These are phyloP conservation scores for Endotricha flammealis DNA, from an alignment of 2,888 invertebrate species.

Conservation along the genomic window DNA sequence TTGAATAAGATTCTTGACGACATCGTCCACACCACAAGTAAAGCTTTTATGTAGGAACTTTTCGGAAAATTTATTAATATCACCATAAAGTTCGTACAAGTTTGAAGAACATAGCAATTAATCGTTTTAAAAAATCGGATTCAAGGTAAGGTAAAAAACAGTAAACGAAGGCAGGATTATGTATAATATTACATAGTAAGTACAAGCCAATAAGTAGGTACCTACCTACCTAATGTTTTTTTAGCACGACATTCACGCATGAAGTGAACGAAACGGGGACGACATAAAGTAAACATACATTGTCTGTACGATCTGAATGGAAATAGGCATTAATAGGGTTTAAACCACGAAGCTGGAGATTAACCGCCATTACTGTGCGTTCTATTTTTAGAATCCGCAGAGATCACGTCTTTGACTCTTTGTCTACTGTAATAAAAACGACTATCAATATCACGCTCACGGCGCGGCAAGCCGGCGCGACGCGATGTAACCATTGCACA, in stretches of 20 bases:
- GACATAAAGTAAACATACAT: slow-evolving; percentile 26
- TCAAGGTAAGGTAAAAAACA: too few relatives aligned
- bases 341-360: slow-evolving; percentile 66
- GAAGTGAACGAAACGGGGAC: slow-evolving; percentile 21
- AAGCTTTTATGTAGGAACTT: too few relatives aligned
- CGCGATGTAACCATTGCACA: slow-evolving; percentile 44
- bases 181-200: too few relatives aligned
- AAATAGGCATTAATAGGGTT: slow-evolving; percentile 36
- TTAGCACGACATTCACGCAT: slow-evolving; percentile 36
- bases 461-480: slow-evolving; percentile 25
- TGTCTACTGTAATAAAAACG: slow-evolving; percentile 69
- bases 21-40: too few relatives aligned
- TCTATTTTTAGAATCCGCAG: slow-evolving; percentile 72
- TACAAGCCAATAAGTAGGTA: slow-evolving; percentile 1
- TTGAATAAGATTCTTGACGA: too few relatives aligned
- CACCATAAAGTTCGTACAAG: too few relatives aligned
- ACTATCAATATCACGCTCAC: slow-evolving; percentile 52
- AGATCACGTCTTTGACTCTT: slow-evolving; percentile 76
- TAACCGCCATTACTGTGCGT: slow-evolving; percentile 63
- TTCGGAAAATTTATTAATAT: too few relatives aligned
- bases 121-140: too few relatives aligned
- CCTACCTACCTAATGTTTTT: too few relatives aligned
- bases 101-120: too few relatives aligned
- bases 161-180: too few relatives aligned
- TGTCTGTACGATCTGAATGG: slow-evolving; percentile 20